Conservation (phyloP, 1,140 invertebrate genomes). For the Leptonema lineaticorne region DNA sequence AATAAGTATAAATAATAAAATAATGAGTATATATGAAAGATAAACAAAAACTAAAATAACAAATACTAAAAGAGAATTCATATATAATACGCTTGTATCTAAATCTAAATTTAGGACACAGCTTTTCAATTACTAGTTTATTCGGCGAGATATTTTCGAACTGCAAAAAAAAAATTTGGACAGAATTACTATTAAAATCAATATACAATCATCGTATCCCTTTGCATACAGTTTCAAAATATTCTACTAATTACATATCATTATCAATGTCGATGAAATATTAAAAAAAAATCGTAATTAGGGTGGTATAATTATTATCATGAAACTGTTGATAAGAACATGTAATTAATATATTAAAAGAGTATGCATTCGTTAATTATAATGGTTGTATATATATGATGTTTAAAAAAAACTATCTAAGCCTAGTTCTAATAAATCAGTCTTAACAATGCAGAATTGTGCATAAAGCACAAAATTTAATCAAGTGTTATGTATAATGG, state of each 20-base stretch:
- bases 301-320: not conserved
- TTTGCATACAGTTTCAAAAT: too few species aligned
- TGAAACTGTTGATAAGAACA: not conserved
- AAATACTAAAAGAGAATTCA: not conserved
- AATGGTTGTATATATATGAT: not conserved
- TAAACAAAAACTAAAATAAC: not conserved
- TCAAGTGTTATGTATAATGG: not conserved
- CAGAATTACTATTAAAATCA: too few species aligned
- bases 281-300: not conserved
- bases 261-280: not conserved
- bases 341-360: not conserved
- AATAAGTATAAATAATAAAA: not conserved
- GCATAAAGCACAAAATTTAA: constrained; percentile 30
- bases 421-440: constrained; percentile 33
- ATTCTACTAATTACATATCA: too few species aligned
- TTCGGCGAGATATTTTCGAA: not conserved
- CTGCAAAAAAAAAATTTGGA: too few species aligned
- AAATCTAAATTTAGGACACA: not conserved
- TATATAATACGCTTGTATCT: not conserved
- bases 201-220: too few species aligned
- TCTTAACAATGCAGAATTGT: constrained; percentile 38
- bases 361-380: too few species aligned
- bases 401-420: constrained; percentile 26
- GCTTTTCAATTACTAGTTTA: not conserved
- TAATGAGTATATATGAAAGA: not conserved